Conservation (phyloP, 2,888 invertebrate genomes). For the Philonicus albiceps region DNA sequence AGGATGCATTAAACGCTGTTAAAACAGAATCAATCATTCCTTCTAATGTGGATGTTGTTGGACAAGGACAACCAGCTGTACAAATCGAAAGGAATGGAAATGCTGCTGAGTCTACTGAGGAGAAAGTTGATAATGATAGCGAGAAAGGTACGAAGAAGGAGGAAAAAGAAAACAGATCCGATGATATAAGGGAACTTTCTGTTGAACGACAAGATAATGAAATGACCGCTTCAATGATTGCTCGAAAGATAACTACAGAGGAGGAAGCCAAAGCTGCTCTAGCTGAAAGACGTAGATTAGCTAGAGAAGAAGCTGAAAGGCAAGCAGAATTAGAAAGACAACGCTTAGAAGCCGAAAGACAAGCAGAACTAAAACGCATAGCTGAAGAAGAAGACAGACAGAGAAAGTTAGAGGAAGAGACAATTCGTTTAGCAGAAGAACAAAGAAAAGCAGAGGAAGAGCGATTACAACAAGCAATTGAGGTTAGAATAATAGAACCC, state of each 20-base stretch:
- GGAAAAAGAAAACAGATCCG: slow-evolving; percentile 55
- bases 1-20: slow-evolving; percentile 61
- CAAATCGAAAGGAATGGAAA: slow-evolving; percentile 47
- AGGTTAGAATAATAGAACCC: slow-evolving; percentile 64
- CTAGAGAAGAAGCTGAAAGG: slow-evolving; percentile 89
- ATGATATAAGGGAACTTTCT: slow-evolving; percentile 56
- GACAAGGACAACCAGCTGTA: slow-evolving; percentile 41
- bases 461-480: slow-evolving; percentile 82
- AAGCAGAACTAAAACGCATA: slow-evolving; percentile 75
- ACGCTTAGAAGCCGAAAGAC: slow-evolving; percentile 75
- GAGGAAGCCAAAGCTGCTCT: slow-evolving; percentile 94
- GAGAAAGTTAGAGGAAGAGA: slow-evolving; percentile 80
- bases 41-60: slow-evolving; percentile 51
- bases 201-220: slow-evolving; percentile 55
- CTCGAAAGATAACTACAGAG: slow-evolving; percentile 83
- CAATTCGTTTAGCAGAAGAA: slow-evolving; percentile 77
- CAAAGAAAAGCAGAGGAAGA: slow-evolving; percentile 86
- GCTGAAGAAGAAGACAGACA: slow-evolving; percentile 85
- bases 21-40: slow-evolving; percentile 58
- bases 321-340: slow-evolving; percentile 86
- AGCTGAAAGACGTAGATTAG: slow-evolving; percentile 86
- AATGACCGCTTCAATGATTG: slow-evolving; percentile 71
- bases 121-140: slow-evolving; percentile 58
- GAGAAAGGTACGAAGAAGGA: slow-evolving; percentile 55
- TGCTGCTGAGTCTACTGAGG: slow-evolving; percentile 52